phyloP scores from a whole-genome alignment of 2,888 invertebrate genomes.

The Himalopsyche anomala region DNA sequence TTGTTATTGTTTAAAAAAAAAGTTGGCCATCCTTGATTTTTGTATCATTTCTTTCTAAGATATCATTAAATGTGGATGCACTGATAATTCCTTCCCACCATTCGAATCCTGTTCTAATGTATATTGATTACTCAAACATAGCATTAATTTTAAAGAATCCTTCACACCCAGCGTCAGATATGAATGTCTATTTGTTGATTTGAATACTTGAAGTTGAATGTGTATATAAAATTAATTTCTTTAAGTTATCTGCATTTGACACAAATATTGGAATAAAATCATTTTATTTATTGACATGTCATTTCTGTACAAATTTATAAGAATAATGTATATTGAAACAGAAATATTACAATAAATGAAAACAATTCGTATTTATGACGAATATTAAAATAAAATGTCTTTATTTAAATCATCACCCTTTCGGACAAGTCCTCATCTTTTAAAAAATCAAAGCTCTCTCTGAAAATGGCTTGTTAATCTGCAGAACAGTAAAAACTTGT shows the following conservation, averaged over 20 bases:
- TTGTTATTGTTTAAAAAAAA: too few species aligned
- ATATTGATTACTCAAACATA: background rate
- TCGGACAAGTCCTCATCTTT: too few species aligned
- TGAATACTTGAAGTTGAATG: background rate
- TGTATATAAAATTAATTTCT: slow-evolving; percentile 7
- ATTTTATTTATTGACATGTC: slow-evolving; percentile 17
- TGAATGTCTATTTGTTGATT: background rate
- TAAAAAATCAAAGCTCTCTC: too few species aligned
- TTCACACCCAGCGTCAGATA: background rate
- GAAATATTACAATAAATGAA: slow-evolving; percentile 17
- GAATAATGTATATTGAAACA: slow-evolving; percentile 29
- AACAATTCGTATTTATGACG: slow-evolving; percentile 22
- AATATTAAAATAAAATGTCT: background rate
- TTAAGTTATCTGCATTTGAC: slow-evolving; percentile 10
- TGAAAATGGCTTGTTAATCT: too few species aligned
- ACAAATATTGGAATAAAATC: background rate
- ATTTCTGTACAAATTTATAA: slow-evolving; percentile 38
- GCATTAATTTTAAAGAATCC: background rate
- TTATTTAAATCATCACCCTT: background rate
- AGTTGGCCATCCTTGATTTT: too few species aligned
- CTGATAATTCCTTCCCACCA: too few species aligned
- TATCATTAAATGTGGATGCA: too few species aligned
- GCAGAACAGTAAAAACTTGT: too few species aligned
- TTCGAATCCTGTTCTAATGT: background rate
- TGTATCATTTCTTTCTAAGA: too few species aligned